phyloP scores from a whole-genome alignment of 2,797 vertebrate genomes.

The Mormyrops boulengeri region DNA sequence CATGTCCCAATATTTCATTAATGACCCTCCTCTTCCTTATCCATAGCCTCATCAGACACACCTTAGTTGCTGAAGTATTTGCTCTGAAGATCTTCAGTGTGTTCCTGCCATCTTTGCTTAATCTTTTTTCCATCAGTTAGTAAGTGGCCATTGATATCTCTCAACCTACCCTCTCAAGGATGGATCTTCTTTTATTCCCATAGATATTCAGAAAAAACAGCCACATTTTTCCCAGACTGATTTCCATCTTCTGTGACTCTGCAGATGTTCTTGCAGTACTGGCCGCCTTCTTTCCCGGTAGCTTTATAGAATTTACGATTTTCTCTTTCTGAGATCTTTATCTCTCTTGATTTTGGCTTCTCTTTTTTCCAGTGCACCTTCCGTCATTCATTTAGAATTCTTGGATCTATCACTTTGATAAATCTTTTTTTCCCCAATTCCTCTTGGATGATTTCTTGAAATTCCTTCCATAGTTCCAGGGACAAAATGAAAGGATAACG shows the following conservation, averaged over 20 bases:
- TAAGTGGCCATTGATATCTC: background rate
- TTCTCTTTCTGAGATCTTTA: background rate
- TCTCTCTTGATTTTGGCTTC: background rate
- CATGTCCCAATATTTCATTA: background rate
- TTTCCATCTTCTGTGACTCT: background rate
- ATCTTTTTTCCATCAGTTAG: background rate
- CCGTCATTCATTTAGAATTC: background rate
- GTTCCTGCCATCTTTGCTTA: background rate
- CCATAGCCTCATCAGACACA: background rate
- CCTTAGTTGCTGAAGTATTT: background rate
- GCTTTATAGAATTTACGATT: background rate
- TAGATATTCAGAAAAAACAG: background rate
- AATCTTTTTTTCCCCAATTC: background rate
- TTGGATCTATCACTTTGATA: background rate
- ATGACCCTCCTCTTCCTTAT: background rate
- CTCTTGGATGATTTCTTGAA: background rate
- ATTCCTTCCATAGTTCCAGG: background rate
- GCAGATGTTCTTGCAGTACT: background rate
- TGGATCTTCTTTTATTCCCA: background rate
- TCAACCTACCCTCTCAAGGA: background rate
- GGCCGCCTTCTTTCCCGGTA: background rate
- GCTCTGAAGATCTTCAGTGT: background rate
- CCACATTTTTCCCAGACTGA: background rate
- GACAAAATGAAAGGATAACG: background rate
- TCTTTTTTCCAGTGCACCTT: background rate